Evolutionary conservation across 2,113 vertebrate species (phyloP).

Genomic region (Protobothrops mucrosquamatus): DNA sequence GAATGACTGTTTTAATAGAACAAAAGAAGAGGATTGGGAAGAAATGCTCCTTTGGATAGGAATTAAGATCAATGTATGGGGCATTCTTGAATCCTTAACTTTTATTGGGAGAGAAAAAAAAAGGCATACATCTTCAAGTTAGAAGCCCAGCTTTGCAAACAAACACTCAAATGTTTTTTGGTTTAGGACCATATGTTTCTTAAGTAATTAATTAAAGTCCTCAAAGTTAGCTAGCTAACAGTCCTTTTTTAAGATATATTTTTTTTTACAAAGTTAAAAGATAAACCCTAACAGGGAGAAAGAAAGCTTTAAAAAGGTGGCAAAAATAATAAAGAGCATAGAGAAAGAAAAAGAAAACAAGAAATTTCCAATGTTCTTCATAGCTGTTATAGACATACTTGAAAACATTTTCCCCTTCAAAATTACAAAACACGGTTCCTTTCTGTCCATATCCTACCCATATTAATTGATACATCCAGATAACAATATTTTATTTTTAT

Average conservation of each 20-base stretch:
- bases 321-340: not conserved
- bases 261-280: not conserved
- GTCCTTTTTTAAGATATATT: not conserved
- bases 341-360: not conserved
- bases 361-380: not conserved
- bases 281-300: not conserved
- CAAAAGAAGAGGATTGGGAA: not conserved
- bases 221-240: not conserved
- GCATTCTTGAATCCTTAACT: not conserved
- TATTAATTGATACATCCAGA: not conserved
- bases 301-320: not conserved
- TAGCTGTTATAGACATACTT: not conserved
- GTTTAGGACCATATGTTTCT: not conserved
- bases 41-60: not conserved
- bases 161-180: not conserved
- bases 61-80: too few species aligned
- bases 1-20: not conserved
- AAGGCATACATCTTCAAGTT: not conserved
- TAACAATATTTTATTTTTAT: not conserved
- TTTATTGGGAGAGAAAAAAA: not conserved
- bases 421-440: not conserved
- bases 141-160: not conserved
- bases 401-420: not conserved
- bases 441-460: not conserved
- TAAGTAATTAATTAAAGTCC: not conserved